phyloP scores from a whole-genome alignment of 2,797 vertebrate genomes.

The Lemur catta region DNA sequence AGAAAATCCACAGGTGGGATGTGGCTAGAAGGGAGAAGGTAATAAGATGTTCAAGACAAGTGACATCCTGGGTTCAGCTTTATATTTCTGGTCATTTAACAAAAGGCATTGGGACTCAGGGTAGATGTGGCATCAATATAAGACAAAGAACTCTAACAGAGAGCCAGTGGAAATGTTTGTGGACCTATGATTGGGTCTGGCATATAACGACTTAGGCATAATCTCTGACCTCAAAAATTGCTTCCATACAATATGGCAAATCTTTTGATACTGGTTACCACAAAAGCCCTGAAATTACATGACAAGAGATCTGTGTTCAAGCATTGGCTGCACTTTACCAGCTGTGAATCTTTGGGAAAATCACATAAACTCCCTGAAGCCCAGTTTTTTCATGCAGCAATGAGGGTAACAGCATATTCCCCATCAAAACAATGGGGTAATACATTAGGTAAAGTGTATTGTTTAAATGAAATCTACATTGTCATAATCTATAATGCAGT shows the following conservation, averaged over 20 bases:
- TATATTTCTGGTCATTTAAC: background rate
- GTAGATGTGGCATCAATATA: background rate
- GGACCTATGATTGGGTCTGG: background rate
- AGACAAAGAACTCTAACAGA: background rate
- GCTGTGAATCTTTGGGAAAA: background rate
- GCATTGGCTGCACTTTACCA: background rate
- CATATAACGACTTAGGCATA: background rate
- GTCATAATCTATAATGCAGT: background rate
- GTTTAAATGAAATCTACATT: background rate
- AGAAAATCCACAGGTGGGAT: background rate
- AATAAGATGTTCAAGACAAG: background rate
- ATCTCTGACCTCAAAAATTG: background rate
- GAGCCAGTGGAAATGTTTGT: background rate
- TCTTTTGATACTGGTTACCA: background rate
- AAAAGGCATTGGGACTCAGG: background rate
- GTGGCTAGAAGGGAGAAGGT: background rate
- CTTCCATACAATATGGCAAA: background rate
- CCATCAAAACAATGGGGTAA: background rate
- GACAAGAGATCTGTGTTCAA: background rate
- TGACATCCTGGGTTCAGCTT: background rate
- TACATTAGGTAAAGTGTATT: background rate
- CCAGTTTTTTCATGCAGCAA: background rate
- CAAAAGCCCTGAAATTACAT: background rate
- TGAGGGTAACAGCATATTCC: background rate
- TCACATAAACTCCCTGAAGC: background rate